These are phyloP conservation scores for Psococerastis gibbosa DNA, from an alignment of 2,888 invertebrate genomes.

Conservation along the genomic window DNA sequence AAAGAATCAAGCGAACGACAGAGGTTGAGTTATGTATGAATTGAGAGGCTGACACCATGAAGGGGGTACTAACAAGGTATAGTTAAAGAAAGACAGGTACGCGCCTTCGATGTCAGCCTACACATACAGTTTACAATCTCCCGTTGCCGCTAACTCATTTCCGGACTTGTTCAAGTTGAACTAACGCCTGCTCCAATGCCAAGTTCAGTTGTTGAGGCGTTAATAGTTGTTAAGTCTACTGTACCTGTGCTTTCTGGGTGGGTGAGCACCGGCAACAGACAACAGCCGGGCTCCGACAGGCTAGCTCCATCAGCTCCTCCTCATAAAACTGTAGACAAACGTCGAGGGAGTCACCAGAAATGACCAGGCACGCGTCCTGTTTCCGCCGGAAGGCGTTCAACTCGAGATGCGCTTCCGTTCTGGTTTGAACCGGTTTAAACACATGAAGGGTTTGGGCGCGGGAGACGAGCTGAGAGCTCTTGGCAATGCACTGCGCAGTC, in stretches of 20 bases:
- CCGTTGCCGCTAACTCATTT: no score
- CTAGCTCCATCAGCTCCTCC: slow-evolving; percentile 51
- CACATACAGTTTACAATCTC: no score
- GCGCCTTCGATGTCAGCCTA: no score
- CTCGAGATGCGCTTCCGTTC: slow-evolving; percentile 40
- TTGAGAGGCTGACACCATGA: no score
- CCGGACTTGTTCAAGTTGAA: no score
- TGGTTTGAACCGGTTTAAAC: slow-evolving; percentile 47
- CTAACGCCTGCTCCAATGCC: no score
- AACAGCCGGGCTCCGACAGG: slow-evolving; percentile 50
- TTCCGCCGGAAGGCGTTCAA: slow-evolving; percentile 38
- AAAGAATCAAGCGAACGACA: no score
- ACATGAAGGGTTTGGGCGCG: slow-evolving; percentile 61
- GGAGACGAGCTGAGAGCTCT: slow-evolving; percentile 80
- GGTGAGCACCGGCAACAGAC: slow-evolving; percentile 57
- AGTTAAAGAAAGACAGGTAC: no score
- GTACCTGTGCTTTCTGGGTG: slow-evolving; percentile 45
- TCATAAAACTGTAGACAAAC: slow-evolving; percentile 51
- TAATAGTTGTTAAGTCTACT: not conserved
- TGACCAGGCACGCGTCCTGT: slow-evolving; percentile 41
- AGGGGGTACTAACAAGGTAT: no score
- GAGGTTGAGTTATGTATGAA: no score
- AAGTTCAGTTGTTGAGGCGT: no score
- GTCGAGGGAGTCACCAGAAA: slow-evolving; percentile 49
- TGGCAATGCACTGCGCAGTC: slow-evolving; percentile 96